Evolutionary conservation across 2,113 vertebrate genomes (phyloP), one percentile per base, ranked within the genome.

Genomic region (Apodemus speciosus): DNA sequence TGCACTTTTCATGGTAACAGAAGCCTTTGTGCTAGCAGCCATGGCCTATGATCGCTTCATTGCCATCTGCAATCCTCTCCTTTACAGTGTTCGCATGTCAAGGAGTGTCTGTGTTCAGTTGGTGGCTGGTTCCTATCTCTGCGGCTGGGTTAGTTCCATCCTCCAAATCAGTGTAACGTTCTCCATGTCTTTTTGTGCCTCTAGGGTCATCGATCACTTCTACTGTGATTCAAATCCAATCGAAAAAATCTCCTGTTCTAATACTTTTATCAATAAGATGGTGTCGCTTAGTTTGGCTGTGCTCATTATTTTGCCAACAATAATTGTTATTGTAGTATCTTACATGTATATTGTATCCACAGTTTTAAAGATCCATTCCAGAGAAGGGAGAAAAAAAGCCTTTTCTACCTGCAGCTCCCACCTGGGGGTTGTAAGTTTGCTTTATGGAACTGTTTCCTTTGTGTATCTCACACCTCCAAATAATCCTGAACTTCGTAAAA

Each of bases 331-430:
- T 51, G 68, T 96, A 2, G 20, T 97, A 1, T 97, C 94, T 85
- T 97, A 95, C 38, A 83, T 96, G 83, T 96, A 88, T 27, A 96
- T 96, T 40, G 75, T 88, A 13, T 95, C 91, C 14, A 86, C 91
- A 18, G 89, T 96, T 75, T 94, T 96, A 66, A 89, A 94, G 64
- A 96, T 96, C 4, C 27, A 0, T 35, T 96, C 97, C 5, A 88
- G 40, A 0, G 94, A 96, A 89, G 92, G 96, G 23, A 95, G 85
- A 25, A 90, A 88, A 58, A 96, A 97, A 94, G 95, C 83, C 23
- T 96, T 96, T 40, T 96, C 96, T 43, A 96, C 94, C 21, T 97
- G 94, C 60, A 91, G 79, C 71, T 96, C 96, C 25, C 96, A 96
- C 40, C 53, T 97, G 18, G 95, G 80, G 0, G 93, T 95, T 69